These are phyloP conservation scores for Aulostomus chinensis DNA, from an alignment of 2,797 vertebrate species.

Conservation along the genomic window DNA sequence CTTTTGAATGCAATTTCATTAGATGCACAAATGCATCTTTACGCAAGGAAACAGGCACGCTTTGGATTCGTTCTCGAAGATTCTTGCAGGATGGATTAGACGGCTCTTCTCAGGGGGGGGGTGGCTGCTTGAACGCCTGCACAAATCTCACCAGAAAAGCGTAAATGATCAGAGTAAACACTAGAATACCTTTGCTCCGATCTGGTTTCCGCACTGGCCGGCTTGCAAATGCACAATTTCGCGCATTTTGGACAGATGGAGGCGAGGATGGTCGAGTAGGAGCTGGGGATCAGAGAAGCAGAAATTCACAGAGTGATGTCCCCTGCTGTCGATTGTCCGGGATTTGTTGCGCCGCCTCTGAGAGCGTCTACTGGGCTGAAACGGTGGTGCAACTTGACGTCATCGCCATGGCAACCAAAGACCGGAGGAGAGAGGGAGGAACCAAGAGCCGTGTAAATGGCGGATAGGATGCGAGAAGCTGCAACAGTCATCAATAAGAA, in stretches of 20 bases:
- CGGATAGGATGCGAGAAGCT: conserved; percentile 57
- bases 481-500: conserved; percentile 12
- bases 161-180: neutral
- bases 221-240: conserved; percentile 94
- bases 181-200: conserved; percentile 77
- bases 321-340: conserved; percentile 15
- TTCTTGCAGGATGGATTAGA: conserved; percentile 38
- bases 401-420: conserved; percentile 80
- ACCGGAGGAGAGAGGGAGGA: conserved; percentile 70
- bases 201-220: conserved; percentile 89
- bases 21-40: too few relatives aligned
- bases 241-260: conserved; percentile 77
- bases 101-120: neutral
- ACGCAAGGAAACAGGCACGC: neutral
- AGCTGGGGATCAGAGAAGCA: conserved; percentile 4
- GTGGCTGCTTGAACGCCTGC: neutral
- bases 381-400: conserved; percentile 78
- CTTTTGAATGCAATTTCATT: neutral
- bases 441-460: conserved; percentile 49
- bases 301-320: conserved; percentile 12
- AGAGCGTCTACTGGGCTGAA: conserved; percentile 53
- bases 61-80: conserved; percentile 41
- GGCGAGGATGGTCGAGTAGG: neutral
- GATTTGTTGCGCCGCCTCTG: conserved; percentile 49
- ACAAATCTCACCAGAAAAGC: neutral